Evolutionary conservation across 2,113 vertebrate genomes (phyloP).

Genomic region (Calypte anna): DNA sequence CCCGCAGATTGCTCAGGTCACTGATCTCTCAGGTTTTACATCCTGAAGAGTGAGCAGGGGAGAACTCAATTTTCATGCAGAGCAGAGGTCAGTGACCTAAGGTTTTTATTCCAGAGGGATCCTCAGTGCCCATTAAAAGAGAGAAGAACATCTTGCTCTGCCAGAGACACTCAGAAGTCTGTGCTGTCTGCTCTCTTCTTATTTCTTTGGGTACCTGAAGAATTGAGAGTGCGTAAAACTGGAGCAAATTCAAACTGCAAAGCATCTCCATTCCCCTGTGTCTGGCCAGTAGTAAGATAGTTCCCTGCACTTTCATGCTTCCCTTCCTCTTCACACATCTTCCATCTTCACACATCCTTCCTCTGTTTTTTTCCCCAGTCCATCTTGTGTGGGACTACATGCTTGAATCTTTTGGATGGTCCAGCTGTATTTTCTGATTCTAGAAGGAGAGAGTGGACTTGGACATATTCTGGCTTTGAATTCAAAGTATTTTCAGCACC

Average conservation of each 20-base stretch:
- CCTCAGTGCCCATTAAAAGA: background rate
- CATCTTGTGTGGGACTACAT: accelerated
- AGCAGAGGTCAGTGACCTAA: background rate
- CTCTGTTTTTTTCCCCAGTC: background rate
- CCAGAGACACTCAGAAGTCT: background rate
- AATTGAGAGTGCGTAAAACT: background rate
- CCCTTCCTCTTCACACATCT: background rate
- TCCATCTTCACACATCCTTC: background rate
- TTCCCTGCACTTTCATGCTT: background rate
- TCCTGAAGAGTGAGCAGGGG: background rate
- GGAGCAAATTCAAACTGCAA: background rate
- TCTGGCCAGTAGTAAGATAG: background rate
- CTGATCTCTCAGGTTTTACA: background rate
- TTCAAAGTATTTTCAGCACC: background rate
- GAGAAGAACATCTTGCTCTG: background rate
- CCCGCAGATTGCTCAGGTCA: background rate
- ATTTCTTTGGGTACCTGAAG: background rate
- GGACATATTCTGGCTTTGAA: background rate
- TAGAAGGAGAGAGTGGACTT: background rate
- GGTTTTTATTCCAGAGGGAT: background rate
- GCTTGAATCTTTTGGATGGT: background rate
- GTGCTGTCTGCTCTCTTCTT: background rate
- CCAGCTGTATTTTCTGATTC: background rate
- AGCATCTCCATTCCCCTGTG: background rate
- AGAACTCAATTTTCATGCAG: background rate